Base-by-base conservation (phyloP, 2,113 vertebrate species). In the Microtus pennsylvanicus region DNA sequence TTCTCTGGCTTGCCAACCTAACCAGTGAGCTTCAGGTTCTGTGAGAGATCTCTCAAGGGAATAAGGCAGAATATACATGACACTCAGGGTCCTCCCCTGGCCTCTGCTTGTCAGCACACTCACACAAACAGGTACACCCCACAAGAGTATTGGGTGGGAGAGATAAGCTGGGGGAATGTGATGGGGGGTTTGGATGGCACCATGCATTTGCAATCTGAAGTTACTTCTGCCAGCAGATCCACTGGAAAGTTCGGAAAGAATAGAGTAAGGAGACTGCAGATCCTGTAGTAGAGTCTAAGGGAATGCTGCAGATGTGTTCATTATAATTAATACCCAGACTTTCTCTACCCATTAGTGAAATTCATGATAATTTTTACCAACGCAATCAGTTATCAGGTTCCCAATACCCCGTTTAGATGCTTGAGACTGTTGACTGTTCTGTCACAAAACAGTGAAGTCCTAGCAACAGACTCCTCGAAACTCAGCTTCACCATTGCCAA, bases 331-430 rank as follows among this genome's bases (percentile, higher is more conserved):
- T 76, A 69, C 52, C 7, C 58, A 93, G 52, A 6, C 4, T 75
- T 0, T 67, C 70, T 7, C n/a, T 91, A 28, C 33, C 26, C 16
- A 65, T 9, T 94, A 87, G 45, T 95, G 91, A 89, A 91, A 33
- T 91, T 93, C 28, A 63, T 91, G 76, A 74, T 26, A 78, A 14
- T 93, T 92, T 95, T 95, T 42, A 93, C 63, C 87, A 94, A 92
- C 85, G 42, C 6, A 77, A 12, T 80, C 91, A 33, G 22, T 83
- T 83, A 74, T 24, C n/a, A 16, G 13, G 17, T 55, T 22, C 83
- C 26, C 5, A 74, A 30, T 50, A 63, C 17, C 33, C 93, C 63
- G 85, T 83, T 50, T 30, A 61, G 42, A 45, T 81, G 87, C 26
- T 75, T 89, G 35, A 81, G 72, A 65, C 35, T 91, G n/a, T 89